phyloP scores from a whole-genome alignment of 2,797 vertebrate genomes.

The Sebastes cheni region DNA sequence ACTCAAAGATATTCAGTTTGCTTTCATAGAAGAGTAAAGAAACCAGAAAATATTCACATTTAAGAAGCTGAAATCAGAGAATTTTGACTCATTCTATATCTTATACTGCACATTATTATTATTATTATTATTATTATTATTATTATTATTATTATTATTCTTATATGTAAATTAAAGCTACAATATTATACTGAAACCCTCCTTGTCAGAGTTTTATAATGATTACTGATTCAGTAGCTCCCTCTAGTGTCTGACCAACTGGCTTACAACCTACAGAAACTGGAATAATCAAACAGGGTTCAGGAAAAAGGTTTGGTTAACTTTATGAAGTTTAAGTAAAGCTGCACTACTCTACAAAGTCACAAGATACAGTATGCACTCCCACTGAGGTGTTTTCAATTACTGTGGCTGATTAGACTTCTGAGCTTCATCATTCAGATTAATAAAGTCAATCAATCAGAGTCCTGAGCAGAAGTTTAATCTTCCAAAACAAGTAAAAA shows the following conservation, averaged over 20 bases:
- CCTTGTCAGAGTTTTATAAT: background rate
- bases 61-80: rapidly evolving
- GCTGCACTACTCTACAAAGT: background rate
- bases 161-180: too few relatives aligned
- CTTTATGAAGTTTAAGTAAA: background rate
- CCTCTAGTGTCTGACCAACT: conserved; percentile 10
- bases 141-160: too few relatives aligned
- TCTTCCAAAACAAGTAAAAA: background rate
- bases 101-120: background rate
- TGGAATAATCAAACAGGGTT: background rate
- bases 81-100: background rate
- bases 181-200: background rate
- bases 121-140: too few relatives aligned
- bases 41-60: too few relatives aligned
- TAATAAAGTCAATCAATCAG: background rate
- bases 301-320: background rate
- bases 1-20: too few relatives aligned
- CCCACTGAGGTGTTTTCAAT: background rate
- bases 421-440: background rate
- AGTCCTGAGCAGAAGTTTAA: background rate
- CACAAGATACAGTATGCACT: background rate
- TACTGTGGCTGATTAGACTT: background rate
- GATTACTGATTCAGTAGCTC: background rate
- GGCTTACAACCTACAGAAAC: background rate
- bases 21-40: too few relatives aligned